Base-by-base conservation (phyloP, 2,888 invertebrate species). In the Eupithecia subumbrata region DNA sequence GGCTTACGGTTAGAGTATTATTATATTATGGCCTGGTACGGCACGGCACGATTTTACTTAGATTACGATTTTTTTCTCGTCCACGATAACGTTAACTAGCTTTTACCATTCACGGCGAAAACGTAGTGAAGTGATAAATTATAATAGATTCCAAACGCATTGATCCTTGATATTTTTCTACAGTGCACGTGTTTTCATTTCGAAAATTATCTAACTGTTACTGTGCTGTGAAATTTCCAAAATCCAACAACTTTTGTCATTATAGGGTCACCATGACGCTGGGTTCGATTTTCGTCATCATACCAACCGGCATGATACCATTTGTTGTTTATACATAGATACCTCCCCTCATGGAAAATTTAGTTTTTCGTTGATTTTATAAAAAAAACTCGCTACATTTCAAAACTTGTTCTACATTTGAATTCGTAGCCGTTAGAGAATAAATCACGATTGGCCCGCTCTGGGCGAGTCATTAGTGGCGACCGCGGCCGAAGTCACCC, bases 391-490 rank as follows among this genome's bases (percentile, higher is more conserved):
- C 40, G 43, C 43, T 43, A 68, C 79, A 79, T 77, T 40, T 67
- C 68, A 69, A 79, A 72, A 68, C 82, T 85, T 85, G 81, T 16
- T 69, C 85, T 83, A 82, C 79, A 80, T 78, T 80, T 80, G 77
- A 81, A 82, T 84, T 80, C 83, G 81, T 88, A 85, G 88, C 84
- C 84, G 85, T 86, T 85, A 87, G 88, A 89, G 89, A 87, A 92
- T 92, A 92, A 92, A 92, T 92, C 92, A 92, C 89, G 87, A 90
- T 89, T 85, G 90, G 88, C 86, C 87, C 85, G 86, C 85, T 73
- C 37, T 12, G 88, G 88, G 80, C 84, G 85, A 88, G 91, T 92
- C 92, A 90, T 92, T 92, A 92, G 92, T 86, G 91, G 81, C 83
- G 87, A 88, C 91, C 91, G 84, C 88, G 86, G 80, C 82, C 85